Percentiles rank a stretch among this genome's conserved stretches.
Conservation (phyloP, 2,113 vertebrate species). For the Coryphaenoides rupestris region DNA sequence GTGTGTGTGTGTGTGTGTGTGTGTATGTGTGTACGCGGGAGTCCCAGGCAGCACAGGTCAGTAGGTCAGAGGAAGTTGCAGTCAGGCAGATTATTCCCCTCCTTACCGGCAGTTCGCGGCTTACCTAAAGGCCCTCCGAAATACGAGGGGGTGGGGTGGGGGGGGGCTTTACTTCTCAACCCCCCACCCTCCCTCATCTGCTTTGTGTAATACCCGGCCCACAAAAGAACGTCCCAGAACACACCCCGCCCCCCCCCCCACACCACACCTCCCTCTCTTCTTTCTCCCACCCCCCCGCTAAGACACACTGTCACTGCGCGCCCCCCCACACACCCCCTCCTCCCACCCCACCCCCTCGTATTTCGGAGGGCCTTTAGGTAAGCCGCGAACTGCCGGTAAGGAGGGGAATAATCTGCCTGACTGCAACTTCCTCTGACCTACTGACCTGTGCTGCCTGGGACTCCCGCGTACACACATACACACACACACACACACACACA, state of each 20-base stretch:
- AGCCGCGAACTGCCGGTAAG: conserved; percentile 42
- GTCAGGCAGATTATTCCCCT: conserved; percentile 37
- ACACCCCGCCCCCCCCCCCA: conserved; percentile 16
- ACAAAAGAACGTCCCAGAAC: conserved; percentile 30
- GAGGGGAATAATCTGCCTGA: conserved; percentile 40
- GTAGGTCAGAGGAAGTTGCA: conserved; percentile 33
- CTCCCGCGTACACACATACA: too few relatives aligned
- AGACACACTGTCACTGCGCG: too few relatives aligned
- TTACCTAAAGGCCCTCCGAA: conserved; percentile 58
- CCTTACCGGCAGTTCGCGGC: conserved; percentile 42
- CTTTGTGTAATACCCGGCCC: too few relatives aligned
- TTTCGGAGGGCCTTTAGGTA: conserved; percentile 60
- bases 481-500: neutral
- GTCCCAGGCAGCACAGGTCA: conserved; percentile 21
- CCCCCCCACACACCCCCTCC: too few relatives aligned
- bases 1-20: neutral
- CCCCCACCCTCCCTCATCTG: too few relatives aligned
- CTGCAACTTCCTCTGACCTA: conserved; percentile 32
- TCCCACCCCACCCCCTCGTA: too few relatives aligned
- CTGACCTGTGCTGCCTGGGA: conserved; percentile 21
- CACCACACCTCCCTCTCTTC: conserved; percentile 1
- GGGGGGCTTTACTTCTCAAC: too few relatives aligned
- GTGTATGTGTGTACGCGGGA: too few relatives aligned
- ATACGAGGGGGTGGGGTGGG: too few relatives aligned
- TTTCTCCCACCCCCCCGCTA: too few relatives aligned